Conservation (phyloP, 2,888 invertebrate genomes). For the Diarsia rubi region DNA sequence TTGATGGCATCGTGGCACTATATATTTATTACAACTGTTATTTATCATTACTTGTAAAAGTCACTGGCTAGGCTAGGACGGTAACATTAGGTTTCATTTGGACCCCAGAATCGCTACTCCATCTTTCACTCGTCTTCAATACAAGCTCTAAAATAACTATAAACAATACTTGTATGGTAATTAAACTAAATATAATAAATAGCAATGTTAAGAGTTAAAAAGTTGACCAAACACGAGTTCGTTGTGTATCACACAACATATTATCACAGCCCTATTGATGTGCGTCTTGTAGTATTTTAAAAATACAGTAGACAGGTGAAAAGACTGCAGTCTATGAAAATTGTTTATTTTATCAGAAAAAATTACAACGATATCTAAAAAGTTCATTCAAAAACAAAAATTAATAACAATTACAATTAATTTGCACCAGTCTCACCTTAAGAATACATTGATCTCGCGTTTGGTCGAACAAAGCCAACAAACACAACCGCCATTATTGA, state of each 20-base stretch:
- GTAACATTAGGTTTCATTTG: conserved; percentile 79
- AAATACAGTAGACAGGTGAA: conserved; percentile 71
- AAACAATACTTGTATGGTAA: conserved; percentile 88
- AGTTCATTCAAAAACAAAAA: conserved; percentile 51
- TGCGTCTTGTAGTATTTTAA: conserved; percentile 78
- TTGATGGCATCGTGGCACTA: conserved; percentile 74
- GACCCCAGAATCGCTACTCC: conserved; percentile 74
- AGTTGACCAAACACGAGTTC: conserved; percentile 81
- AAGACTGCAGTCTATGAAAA: conserved; percentile 68
- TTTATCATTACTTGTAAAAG: conserved; percentile 64
- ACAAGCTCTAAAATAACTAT: conserved; percentile 80
- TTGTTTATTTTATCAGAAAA: conserved; percentile 39
- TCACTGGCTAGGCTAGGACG: conserved; percentile 86
- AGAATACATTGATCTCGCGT: conserved; percentile 75
- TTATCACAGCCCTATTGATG: conserved; percentile 90
- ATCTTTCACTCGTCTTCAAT: conserved; percentile 78
- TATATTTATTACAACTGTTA: conserved; percentile 42
- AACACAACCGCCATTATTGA: conserved; percentile 68
- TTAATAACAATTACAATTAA: conserved; percentile 51
- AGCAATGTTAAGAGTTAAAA: conserved; percentile 71
- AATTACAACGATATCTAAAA: conserved; percentile 48
- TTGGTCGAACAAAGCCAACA: conserved; percentile 70
- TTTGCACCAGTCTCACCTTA: conserved; percentile 68
- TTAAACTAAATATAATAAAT: conserved; percentile 75
- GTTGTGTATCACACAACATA: conserved; percentile 72